A percentile compares a stretch with the other conserved stretches of the same genome.
phyloP scores from a whole-genome alignment of 1,140 invertebrate species.

The Drosophila subobscura region DNA sequence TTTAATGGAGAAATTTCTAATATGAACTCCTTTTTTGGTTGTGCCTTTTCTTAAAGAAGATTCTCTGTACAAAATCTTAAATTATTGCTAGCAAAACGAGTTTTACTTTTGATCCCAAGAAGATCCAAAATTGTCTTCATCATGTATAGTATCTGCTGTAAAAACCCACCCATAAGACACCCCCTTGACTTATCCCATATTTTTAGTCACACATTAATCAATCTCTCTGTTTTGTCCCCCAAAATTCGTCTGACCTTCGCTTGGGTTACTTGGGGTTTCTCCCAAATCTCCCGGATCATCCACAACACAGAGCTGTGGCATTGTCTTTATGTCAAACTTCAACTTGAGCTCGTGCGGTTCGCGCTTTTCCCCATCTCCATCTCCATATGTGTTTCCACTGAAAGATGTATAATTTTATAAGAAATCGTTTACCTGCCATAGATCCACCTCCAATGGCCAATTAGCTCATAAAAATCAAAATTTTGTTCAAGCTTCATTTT shows the following conservation, averaged over 20 bases:
- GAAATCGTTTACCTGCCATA: slow-evolving; percentile 50
- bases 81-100: no score
- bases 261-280: slow-evolving; percentile 43
- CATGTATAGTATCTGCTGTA: no score
- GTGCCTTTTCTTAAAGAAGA: neutral
- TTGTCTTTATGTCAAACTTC: slow-evolving; percentile 45
- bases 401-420: slow-evolving; percentile 16
- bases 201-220: slow-evolving; percentile 41
- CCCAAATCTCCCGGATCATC: slow-evolving; percentile 64
- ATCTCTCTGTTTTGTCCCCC: neutral
- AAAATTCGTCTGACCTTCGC: slow-evolving; percentile 26
- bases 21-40: neutral
- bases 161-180: no score
- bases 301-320: slow-evolving; percentile 46
- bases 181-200: neutral
- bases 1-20: no score
- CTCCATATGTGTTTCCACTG: neutral
- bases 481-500: slow-evolving; percentile 70
- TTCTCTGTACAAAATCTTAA: no score
- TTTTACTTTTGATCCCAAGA: no score
- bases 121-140: no score
- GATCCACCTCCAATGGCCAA: slow-evolving; percentile 52
- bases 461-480: slow-evolving; percentile 80
- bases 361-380: slow-evolving; percentile 44
- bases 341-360: slow-evolving; percentile 64